Conservation (phyloP, 1,140 invertebrate genomes). For the Littorina saxatilis region DNA sequence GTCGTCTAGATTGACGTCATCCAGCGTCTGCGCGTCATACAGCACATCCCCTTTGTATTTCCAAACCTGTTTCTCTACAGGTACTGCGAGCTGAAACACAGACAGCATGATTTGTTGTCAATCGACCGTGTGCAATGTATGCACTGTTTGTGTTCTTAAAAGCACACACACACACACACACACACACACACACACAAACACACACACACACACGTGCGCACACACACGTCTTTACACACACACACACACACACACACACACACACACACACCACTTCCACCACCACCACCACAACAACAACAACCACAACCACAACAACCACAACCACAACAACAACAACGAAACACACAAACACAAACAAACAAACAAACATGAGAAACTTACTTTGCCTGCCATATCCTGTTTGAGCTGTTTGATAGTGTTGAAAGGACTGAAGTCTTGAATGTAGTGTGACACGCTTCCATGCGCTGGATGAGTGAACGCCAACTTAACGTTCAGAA, state of each 20-base stretch:
- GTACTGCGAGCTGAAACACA: background rate
- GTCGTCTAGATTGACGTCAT: background rate
- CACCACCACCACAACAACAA: background rate
- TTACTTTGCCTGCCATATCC: background rate
- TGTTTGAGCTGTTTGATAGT: constrained; percentile 3
- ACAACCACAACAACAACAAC: too few species aligned
- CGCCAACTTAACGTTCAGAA: background rate
- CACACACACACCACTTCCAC: too few species aligned
- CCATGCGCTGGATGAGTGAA: background rate
- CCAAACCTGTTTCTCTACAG: constrained; percentile 4
- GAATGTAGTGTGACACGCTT: background rate
- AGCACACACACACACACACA: background rate
- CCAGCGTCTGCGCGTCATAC: constrained; percentile 2
- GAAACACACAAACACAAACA: too few species aligned
- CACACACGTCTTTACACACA: background rate
- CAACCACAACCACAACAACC: too few species aligned
- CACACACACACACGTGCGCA: background rate
- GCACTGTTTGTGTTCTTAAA: too few species aligned
- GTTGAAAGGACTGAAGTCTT: constrained; percentile 9
- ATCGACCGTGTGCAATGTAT: too few species aligned
- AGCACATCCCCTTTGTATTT: background rate
- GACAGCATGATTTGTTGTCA: too few species aligned
- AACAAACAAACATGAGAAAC: too few species aligned
- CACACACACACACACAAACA: constrained; percentile 7
- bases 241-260: background rate